Base-by-base conservation (phyloP, 2,113 vertebrate species). In the Eonycteris spelaea region DNA sequence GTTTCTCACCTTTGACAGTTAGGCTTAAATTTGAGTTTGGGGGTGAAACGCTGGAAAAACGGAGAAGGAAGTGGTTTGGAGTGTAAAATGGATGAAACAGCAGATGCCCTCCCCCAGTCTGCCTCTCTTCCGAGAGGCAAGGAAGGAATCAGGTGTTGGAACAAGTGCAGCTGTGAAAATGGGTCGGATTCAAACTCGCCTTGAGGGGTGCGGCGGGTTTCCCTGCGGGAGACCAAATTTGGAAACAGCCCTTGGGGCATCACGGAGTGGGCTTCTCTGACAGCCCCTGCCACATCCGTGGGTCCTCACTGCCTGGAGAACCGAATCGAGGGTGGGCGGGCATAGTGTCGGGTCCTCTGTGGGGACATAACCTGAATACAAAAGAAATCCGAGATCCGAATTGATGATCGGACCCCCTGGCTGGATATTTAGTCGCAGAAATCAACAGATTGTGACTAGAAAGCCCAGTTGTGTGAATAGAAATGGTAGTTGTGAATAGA, bases 211-310 rank as follows among this genome's bases (percentile, higher is more conserved):
- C 19, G 38, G 75, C 4, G 33, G 16, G 33, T 45, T 77, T 67
- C 22, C 97, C 71, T 91, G 16, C 22, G 91, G 73, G 92, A 96
- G 14, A 84, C 90, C 94, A 85, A 59, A 96, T 87, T 55, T 90
- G 94, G 94, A 96, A 96, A 77, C n/a, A 94, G 74, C 95, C 91
- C 94, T 87, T 97, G 92, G 93, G 78, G 70, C 85, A 78, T 85
- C 0, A 8, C 16, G 91, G 51, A 30, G 38, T 75, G 77, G 43
- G 71, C 12, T 90, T 84, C 71, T 95, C 90, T 90, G 86, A 95
- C 93, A 96, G 82, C 91, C 88, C 38, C 43, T 0, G 3, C 28
- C 12, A 10, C 94, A 40, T 85, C 35, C 7, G 0, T 18, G 11
- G 57, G 30, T 82, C 45, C 90, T 95, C 51, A 26, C 30, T 77